phyloP scores from a whole-genome alignment of 2,888 invertebrate species.

The Cerastis rubricosa region DNA sequence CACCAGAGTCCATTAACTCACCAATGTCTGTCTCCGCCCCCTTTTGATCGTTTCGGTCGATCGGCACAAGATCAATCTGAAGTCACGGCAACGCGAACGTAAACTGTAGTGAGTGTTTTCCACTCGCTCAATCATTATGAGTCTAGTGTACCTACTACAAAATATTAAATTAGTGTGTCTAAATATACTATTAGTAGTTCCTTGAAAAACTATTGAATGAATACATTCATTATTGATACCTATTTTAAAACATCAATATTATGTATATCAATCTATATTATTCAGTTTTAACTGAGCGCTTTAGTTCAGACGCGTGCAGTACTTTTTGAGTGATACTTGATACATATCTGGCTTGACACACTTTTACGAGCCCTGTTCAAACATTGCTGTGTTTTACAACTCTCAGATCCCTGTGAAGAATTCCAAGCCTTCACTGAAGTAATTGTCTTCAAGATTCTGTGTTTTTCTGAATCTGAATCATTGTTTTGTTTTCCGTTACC shows the following conservation, averaged over 20 bases:
- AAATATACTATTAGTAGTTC: background rate
- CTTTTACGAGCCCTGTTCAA: constrained; percentile 60
- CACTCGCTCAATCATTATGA: constrained; percentile 2
- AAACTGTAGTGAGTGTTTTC: constrained; percentile 3
- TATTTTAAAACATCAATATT: constrained; percentile 5
- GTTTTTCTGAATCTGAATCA: constrained; percentile 11
- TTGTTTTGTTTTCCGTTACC: background rate
- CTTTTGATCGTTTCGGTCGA: constrained; percentile 40
- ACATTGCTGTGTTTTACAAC: constrained; percentile 51
- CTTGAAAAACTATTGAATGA: background rate
- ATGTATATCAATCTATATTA: background rate
- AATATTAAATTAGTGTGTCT: background rate
- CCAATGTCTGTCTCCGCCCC: constrained; percentile 25
- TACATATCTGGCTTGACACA: constrained; percentile 63
- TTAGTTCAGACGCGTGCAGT: constrained; percentile 54
- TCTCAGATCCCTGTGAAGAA: constrained; percentile 35
- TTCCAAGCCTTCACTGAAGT: constrained; percentile 35
- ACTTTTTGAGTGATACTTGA: constrained; percentile 69
- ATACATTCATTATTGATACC: background rate
- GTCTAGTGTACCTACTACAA: background rate
- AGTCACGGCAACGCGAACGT: constrained; percentile 13
- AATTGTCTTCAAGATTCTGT: constrained; percentile 12
- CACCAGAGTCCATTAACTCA: constrained; percentile 34
- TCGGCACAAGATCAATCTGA: constrained; percentile 30
- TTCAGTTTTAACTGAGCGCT: constrained; percentile 10